A percentile compares a stretch with the other conserved stretches of the same genome.
Evolutionary conservation across 2,113 vertebrate species (phyloP).

Genomic region (Hymenochirus boettgeri): DNA sequence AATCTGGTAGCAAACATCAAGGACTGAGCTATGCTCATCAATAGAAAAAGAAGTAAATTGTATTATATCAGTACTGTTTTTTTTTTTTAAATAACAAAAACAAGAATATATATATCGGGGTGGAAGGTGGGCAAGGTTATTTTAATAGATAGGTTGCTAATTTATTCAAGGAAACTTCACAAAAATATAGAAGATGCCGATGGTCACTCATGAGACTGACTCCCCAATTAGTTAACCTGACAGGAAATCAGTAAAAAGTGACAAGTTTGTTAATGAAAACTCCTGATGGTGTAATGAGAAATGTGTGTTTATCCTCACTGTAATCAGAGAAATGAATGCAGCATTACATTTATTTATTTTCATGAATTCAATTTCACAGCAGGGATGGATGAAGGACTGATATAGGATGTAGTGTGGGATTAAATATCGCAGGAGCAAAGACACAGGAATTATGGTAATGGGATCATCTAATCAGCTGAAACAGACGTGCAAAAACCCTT

Average conservation of each 20-base stretch:
- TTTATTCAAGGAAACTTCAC: slow-evolving; percentile 21
- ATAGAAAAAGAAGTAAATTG: too few species aligned
- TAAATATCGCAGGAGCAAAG: slow-evolving; percentile 24
- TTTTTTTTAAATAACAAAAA: too few species aligned
- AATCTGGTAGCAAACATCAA: too few species aligned
- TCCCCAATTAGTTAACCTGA: slow-evolving; percentile 30
- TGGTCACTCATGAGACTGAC: slow-evolving; percentile 29
- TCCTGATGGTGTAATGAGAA: slow-evolving; percentile 30
- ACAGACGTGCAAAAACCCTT: neutral
- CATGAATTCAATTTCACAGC: slow-evolving; percentile 15
- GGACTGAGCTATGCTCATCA: too few species aligned
- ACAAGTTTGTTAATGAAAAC: slow-evolving; percentile 40
- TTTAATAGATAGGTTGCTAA: slow-evolving; percentile 10
- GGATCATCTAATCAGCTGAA: slow-evolving; percentile 25
- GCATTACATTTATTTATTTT: slow-evolving; percentile 29
- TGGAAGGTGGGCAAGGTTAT: neutral
- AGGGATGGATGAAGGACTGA: slow-evolving; percentile 5
- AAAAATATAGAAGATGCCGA: slow-evolving; percentile 18
- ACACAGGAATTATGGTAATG: slow-evolving; percentile 30
- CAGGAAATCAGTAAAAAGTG: slow-evolving; percentile 34
- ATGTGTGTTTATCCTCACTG: slow-evolving; percentile 31
- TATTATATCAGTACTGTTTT: too few species aligned
- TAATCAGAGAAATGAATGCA: slow-evolving; percentile 35
- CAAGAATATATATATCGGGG: too few species aligned
- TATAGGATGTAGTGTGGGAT: slow-evolving; percentile 25